A percentile compares a stretch with the other conserved stretches of the same genome.
Conservation (phyloP, 2,113 vertebrate genomes). For the Scophthalmus maximus region DNA sequence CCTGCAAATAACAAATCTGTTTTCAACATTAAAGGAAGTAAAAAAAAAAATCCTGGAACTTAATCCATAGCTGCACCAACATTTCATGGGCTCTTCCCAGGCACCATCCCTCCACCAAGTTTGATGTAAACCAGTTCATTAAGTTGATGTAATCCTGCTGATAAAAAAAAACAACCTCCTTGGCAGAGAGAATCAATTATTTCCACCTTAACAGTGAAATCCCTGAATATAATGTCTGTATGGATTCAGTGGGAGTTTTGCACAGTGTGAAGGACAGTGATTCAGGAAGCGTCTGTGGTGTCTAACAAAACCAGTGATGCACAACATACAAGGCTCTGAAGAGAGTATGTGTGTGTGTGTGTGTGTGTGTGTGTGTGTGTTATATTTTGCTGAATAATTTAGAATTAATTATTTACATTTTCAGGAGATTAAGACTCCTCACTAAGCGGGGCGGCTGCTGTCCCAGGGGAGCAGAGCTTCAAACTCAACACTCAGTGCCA, state of each 20-base stretch:
- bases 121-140: no score
- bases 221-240: background rate
- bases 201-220: background rate
- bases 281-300: background rate
- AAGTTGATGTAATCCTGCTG: no score
- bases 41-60: no score
- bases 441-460: slow-evolving; percentile 37
- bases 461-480: slow-evolving; percentile 41
- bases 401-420: slow-evolving; percentile 64
- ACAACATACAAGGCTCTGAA: background rate
- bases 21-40: no score
- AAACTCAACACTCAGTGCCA: background rate
- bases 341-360: background rate
- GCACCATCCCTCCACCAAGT: no score
- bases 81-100: no score
- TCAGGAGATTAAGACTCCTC: slow-evolving; percentile 61
- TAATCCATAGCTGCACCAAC: no score
- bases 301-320: slow-evolving; percentile 10
- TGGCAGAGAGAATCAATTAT: no score
- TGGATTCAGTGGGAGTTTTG: background rate
- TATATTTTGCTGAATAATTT: slow-evolving; percentile 64
- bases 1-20: no score
- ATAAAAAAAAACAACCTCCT: no score
- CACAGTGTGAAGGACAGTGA: background rate
- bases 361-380: background rate